Percentiles rank a stretch among this genome's conserved stretches.
These are phyloP conservation scores for Rhagium mordax DNA, from an alignment of 2,888 invertebrate species.

Conservation along the genomic window DNA sequence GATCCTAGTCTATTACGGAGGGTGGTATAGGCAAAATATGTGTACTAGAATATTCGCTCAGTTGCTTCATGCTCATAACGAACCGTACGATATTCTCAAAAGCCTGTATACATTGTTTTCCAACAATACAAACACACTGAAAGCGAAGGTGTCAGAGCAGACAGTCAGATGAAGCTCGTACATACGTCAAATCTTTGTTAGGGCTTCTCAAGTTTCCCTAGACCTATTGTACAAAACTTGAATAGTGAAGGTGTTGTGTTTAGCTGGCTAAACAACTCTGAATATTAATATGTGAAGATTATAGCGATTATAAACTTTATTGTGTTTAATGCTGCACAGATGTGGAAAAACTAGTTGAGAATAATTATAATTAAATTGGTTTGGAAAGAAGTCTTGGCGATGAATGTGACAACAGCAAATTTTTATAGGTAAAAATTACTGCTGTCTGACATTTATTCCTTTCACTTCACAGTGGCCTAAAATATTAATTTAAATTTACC, in stretches of 20 bases:
- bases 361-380: background rate
- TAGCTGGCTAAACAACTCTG: constrained; percentile 28
- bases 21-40: background rate
- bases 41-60: background rate
- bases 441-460: too few relatives aligned
- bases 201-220: constrained; percentile 29
- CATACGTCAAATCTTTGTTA: constrained; percentile 38
- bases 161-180: constrained; percentile 30
- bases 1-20: constrained; percentile 9
- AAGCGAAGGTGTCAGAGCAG: constrained; percentile 38
- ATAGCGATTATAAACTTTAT: constrained; percentile 23
- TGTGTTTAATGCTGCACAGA: background rate
- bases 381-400: background rate
- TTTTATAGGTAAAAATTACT: too few relatives aligned
- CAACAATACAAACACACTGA: constrained; percentile 27
- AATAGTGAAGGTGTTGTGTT: constrained; percentile 31
- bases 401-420: background rate
- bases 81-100: constrained; percentile 19
- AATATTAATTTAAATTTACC: too few relatives aligned
- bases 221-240: constrained; percentile 19
- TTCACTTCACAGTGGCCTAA: too few relatives aligned
- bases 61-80: constrained; percentile 5
- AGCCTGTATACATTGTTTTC: constrained; percentile 32
- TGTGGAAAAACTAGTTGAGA: background rate
- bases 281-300: constrained; percentile 14